Evolutionary conservation across 2,888 invertebrate genomes (phyloP), one percentile per base, ranked within the genome.

Genomic region (Epirrhoe tristata): DNA sequence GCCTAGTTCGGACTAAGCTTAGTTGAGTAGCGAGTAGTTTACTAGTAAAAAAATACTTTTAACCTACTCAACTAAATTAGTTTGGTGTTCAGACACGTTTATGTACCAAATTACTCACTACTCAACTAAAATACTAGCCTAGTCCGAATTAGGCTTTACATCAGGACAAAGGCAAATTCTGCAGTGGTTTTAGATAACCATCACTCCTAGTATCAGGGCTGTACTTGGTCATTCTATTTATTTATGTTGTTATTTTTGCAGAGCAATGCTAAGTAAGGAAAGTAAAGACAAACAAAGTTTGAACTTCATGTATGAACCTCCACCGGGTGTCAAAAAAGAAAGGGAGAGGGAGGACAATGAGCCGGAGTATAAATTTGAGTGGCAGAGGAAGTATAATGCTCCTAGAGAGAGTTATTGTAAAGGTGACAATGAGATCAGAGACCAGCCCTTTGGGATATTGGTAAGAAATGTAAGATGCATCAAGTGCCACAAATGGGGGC

Each of bases 401-500:
- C 99, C 99, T 0, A 95, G 99, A 87, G 99, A 99, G 91, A 98
- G 98, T 79, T 99, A 98, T 86, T 99, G 99, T 80, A 99, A 99
- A 88, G 98, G 98, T 16, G 98, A 99, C 86, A 98, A 98, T 72
- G 98, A 98, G 87, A 99, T 99, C 80, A 95, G 98, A 67, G 99
- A 99, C 91, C 99, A 99, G 87, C 99, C 99, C 0, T 99, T 99
- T 94, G 99, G 99, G 46, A 99, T 99, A 80, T 96, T 98, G 90
- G 99, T 99, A 2, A 94, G 99, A 62, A 99, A 99, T 93, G 99
- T 99, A 0, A 95, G 99, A 39, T 99, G 99, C 82, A 98, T 99
- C 67, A 99, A 99, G 87, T 99, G 99, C 83, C 98, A 99, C 86
- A 99, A 99, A 85, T 99, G 99, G 99, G 99, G 99, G 7, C 99